Percentiles rank a stretch among this genome's conserved stretches.
Conservation (phyloP, 2,888 invertebrate genomes). For the Erynnis tages region DNA sequence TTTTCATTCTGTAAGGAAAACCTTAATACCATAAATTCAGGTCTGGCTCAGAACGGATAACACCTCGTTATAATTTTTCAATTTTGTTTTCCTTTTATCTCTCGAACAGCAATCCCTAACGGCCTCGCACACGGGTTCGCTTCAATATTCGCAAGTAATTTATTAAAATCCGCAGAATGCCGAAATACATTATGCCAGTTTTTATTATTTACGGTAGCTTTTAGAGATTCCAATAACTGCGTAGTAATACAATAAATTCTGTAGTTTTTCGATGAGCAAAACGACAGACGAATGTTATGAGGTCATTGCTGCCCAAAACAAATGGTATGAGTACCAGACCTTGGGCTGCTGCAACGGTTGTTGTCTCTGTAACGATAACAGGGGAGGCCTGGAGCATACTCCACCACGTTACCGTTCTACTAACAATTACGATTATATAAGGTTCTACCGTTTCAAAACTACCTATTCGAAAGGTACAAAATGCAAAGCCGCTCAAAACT, state of each 20-base stretch:
- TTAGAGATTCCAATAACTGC: neutral
- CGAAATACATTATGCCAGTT: slow-evolving; percentile 1
- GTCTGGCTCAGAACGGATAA: neutral
- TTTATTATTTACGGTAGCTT: slow-evolving; percentile 4
- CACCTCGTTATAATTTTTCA: neutral
- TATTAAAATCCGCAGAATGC: slow-evolving; percentile 16
- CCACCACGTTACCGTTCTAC: neutral
- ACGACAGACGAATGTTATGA: too few species aligned
- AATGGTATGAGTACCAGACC: too few species aligned
- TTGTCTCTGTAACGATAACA: too few species aligned
- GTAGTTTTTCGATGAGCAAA: too few species aligned
- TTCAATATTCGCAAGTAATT: slow-evolving; percentile 14
- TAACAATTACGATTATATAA: neutral
- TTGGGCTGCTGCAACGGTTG: too few species aligned
- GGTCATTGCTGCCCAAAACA: too few species aligned
- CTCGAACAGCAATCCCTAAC: neutral
- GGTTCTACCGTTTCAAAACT: too few species aligned
- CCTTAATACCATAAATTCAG: too few species aligned
- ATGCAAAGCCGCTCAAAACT: slow-evolving; percentile 6
- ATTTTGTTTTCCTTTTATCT: slow-evolving; percentile 1
- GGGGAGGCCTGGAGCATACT: neutral
- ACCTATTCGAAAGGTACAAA: neutral
- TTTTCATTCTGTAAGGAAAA: too few species aligned
- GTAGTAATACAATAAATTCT: neutral
- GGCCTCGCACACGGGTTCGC: slow-evolving; percentile 1